Evolutionary conservation across 2,113 vertebrate species (phyloP).

Genomic region (Albula goreensis): DNA sequence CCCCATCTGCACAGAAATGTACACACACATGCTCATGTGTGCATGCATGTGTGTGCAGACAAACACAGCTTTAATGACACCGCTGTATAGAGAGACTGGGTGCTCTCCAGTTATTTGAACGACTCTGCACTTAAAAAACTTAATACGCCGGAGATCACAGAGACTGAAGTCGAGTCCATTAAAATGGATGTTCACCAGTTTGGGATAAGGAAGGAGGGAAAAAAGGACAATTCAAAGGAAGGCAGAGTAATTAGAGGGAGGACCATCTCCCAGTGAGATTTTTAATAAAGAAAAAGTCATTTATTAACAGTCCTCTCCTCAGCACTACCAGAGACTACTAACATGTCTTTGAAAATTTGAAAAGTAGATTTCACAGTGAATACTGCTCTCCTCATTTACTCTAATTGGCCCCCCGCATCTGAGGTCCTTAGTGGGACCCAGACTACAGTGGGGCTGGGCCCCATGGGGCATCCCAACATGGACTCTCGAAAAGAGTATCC

Average conservation of each 20-base stretch:
- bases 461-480: neutral
- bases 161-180: neutral
- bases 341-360: conserved; percentile 12
- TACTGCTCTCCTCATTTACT: neutral
- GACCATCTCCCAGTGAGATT: conserved; percentile 9
- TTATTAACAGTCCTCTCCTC: neutral
- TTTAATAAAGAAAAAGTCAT: conserved; percentile 29
- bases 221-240: conserved; percentile 29
- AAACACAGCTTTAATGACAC: conserved; percentile 21
- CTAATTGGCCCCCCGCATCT: conserved; percentile 21
- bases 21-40: conserved; percentile 9
- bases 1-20: conserved; percentile 38
- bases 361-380: neutral
- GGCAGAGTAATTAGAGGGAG: conserved; percentile 20
- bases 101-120: conserved; percentile 10
- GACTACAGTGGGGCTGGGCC: neutral
- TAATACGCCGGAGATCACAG: conserved; percentile 3
- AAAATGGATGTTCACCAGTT: conserved; percentile 7
- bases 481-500: neutral
- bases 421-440: neutral
- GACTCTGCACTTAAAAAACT: conserved; percentile 16
- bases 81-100: conserved; percentile 1
- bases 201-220: neutral
- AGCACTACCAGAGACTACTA: neutral
- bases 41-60: neutral